Evolutionary conservation across 2,797 vertebrate species (phyloP).

Genomic region (Trichosurus vulpecula): DNA sequence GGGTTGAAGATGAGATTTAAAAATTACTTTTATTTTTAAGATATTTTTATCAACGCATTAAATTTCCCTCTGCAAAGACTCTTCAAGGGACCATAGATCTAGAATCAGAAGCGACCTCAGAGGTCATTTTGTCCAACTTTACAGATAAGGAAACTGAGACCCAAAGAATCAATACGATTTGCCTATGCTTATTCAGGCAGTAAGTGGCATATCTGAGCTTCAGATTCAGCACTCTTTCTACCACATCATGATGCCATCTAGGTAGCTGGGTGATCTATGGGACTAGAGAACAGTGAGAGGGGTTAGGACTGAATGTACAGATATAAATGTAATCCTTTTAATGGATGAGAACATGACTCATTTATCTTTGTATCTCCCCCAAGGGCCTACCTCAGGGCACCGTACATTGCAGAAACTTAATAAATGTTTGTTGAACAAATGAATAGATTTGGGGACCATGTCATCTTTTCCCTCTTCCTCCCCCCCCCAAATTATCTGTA

Average conservation of each 20-base stretch:
- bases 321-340: background rate
- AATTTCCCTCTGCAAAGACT: background rate
- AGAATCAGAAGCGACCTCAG: background rate
- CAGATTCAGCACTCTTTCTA: background rate
- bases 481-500: conserved; percentile 19
- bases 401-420: background rate
- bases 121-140: no score
- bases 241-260: background rate
- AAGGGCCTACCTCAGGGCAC: background rate
- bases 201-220: background rate
- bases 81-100: background rate
- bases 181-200: background rate
- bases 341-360: background rate
- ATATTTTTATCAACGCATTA: background rate
- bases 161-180: background rate
- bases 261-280: conserved; percentile 8
- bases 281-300: conserved; percentile 14
- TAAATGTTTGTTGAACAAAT: background rate
- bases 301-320: background rate
- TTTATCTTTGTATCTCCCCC: background rate
- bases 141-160: background rate
- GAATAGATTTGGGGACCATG: background rate
- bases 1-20: background rate
- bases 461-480: background rate
- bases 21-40: background rate